phyloP scores from a whole-genome alignment of 2,797 vertebrate genomes.

The Aselliscus stoliczkanus region DNA sequence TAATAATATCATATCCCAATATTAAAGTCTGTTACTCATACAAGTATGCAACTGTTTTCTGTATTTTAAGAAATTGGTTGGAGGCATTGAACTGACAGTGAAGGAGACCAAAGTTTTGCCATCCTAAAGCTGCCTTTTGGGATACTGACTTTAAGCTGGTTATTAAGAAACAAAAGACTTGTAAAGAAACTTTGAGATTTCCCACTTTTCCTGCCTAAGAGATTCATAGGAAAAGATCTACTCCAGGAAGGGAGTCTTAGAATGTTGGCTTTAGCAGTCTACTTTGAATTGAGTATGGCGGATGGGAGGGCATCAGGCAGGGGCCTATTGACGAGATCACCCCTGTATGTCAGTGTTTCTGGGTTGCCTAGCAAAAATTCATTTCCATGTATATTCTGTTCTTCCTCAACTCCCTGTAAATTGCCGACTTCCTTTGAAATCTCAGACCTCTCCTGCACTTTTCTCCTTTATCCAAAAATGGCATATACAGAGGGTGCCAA shows the following conservation, averaged over 20 bases:
- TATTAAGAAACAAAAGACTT: background rate
- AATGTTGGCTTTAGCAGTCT: background rate
- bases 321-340: background rate
- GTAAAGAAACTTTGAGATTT: background rate
- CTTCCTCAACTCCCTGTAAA: background rate
- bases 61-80: background rate
- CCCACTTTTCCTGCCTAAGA: background rate
- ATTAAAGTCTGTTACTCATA: background rate
- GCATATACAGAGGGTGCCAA: background rate
- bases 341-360: background rate
- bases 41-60: background rate
- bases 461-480: background rate
- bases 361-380: background rate
- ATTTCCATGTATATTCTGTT: background rate
- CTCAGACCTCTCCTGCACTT: background rate
- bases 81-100: background rate
- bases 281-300: background rate
- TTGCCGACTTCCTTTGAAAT: background rate
- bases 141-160: background rate
- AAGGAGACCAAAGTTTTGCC: background rate
- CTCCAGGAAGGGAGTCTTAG: background rate
- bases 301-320: background rate
- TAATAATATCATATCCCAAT: background rate
- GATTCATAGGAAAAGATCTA: background rate
- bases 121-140: background rate